These are phyloP conservation scores for Galerucella calmariensis DNA, from an alignment of 2,888 invertebrate genomes.

Conservation along the genomic window DNA sequence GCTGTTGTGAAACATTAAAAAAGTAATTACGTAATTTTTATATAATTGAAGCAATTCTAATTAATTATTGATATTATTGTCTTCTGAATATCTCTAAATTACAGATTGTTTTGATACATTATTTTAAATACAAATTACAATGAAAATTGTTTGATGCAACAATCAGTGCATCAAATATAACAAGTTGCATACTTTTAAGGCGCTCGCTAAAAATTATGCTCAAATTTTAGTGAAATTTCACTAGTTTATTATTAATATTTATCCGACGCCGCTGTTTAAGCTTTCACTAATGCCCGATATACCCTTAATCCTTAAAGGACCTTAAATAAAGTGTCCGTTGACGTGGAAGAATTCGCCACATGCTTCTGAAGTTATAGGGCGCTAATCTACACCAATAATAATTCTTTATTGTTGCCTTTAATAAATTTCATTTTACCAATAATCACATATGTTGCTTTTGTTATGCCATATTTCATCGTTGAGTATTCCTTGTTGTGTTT, in stretches of 20 bases:
- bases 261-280: background rate
- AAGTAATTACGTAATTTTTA: too few relatives aligned
- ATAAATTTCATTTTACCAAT: conserved; percentile 60
- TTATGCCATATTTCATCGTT: background rate
- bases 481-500: background rate
- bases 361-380: conserved; percentile 56
- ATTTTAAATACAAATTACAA: too few relatives aligned
- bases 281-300: conserved; percentile 42
- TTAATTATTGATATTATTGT: too few relatives aligned
- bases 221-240: background rate
- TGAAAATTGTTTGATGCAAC: too few relatives aligned
- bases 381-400: conserved; percentile 51
- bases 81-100: too few relatives aligned
- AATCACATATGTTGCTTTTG: conserved; percentile 56
- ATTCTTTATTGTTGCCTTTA: conserved; percentile 39
- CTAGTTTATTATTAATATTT: background rate
- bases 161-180: too few relatives aligned
- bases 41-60: too few relatives aligned
- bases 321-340: conserved; percentile 58
- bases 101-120: too few relatives aligned
- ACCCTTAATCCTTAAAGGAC: conserved; percentile 54
- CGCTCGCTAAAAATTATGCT: too few relatives aligned
- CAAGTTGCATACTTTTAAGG: too few relatives aligned
- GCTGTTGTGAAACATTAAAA: too few relatives aligned
- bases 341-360: conserved; percentile 62